A percentile compares a stretch with the other conserved stretches of the same genome.
These are phyloP conservation scores for Brachionus calyciflorus DNA, from an alignment of 1,140 invertebrate genomes.

Conservation along the genomic window DNA sequence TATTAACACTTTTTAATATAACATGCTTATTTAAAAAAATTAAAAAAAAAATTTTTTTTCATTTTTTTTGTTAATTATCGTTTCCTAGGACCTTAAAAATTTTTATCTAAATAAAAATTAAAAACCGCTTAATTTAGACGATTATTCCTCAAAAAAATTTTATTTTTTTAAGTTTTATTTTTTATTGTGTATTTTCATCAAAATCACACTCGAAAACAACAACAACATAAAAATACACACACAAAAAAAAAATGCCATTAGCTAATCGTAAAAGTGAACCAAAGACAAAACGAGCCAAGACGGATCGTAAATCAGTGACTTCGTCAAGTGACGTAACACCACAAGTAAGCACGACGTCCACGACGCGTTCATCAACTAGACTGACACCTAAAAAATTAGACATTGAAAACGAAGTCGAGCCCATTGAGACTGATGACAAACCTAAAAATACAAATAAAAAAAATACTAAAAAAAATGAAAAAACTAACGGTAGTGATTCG, in stretches of 20 bases:
- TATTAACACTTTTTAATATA: too few species aligned
- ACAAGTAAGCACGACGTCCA: background rate
- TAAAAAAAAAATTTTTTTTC: too few species aligned
- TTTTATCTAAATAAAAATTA: too few species aligned
- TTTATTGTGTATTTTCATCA: too few species aligned
- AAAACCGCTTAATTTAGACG: too few species aligned
- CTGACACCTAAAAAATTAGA: background rate
- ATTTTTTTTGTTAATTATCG: too few species aligned
- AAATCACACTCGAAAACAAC: too few species aligned
- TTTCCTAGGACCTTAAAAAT: too few species aligned
- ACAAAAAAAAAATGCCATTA: background rate
- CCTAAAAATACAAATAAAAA: background rate
- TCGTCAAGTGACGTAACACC: background rate
- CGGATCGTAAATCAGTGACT: slow-evolving; percentile 1
- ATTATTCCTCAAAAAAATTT: too few species aligned
- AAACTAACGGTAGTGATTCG: background rate
- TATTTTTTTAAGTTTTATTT: too few species aligned
- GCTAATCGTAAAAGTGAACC: slow-evolving; percentile 13
- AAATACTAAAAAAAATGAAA: background rate
- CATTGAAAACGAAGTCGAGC: background rate
- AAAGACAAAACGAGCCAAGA: slow-evolving; percentile 18
- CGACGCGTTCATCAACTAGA: background rate
- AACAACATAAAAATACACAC: too few species aligned
- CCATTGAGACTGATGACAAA: background rate
- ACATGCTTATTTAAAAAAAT: too few species aligned